These are phyloP conservation scores for Pheosia gnoma DNA, from an alignment of 2,888 invertebrate genomes.

Conservation along the genomic window DNA sequence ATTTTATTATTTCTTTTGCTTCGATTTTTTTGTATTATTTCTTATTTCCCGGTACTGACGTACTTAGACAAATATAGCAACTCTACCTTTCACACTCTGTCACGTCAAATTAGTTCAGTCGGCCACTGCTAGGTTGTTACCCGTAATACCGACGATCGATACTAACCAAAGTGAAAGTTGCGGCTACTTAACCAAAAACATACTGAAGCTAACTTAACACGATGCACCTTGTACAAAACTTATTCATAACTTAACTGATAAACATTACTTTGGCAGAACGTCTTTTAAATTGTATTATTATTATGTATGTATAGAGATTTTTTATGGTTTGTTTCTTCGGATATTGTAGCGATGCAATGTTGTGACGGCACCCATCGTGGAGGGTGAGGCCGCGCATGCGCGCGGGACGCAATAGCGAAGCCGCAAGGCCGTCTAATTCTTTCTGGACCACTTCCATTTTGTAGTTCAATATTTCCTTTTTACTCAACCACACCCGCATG, in stretches of 20 bases:
- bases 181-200: conserved; percentile 7
- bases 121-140: conserved; percentile 4
- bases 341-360: conserved; percentile 9
- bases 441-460: background rate
- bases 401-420: background rate
- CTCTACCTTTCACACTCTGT: no score
- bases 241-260: background rate
- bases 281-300: background rate
- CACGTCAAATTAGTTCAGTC: background rate
- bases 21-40: no score
- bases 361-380: conserved; percentile 62
- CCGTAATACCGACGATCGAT: conserved; percentile 25
- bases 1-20: no score
- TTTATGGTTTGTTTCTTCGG: background rate
- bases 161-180: conserved; percentile 17
- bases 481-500: background rate
- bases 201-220: background rate
- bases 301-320: background rate
- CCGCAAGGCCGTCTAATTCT: background rate
- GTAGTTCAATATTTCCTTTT: conserved; percentile 4
- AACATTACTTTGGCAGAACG: background rate
- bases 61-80: no score
- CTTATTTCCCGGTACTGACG: no score
- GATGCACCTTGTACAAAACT: background rate
- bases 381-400: conserved; percentile 53